Evolutionary conservation across 2,888 invertebrate genomes (phyloP).

Genomic region (Gari tellinella): DNA sequence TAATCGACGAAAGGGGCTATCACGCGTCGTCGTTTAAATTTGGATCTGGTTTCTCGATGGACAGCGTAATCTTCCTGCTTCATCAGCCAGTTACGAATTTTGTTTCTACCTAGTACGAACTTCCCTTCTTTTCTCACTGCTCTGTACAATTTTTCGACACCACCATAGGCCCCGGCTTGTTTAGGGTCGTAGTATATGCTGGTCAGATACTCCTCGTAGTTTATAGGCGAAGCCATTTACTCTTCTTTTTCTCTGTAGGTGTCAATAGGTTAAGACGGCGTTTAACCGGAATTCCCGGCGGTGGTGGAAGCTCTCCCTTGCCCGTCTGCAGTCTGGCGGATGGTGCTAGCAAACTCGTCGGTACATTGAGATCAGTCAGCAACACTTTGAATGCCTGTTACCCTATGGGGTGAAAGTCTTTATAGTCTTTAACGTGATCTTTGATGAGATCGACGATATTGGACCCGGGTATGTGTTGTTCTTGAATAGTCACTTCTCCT

Average conservation of each 20-base stretch:
- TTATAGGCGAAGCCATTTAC: conserved; percentile 43
- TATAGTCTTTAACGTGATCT: conserved; percentile 16
- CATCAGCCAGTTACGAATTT: conserved; percentile 50
- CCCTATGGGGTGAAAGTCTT: conserved; percentile 14
- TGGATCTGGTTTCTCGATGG: conserved; percentile 31
- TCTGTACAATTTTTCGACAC: conserved; percentile 55
- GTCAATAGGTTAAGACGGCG: neutral
- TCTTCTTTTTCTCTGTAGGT: conserved; percentile 8
- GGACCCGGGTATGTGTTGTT: conserved; percentile 3
- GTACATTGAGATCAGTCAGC: conserved; percentile 6
- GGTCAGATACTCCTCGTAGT: conserved; percentile 29
- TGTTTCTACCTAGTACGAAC: conserved; percentile 31
- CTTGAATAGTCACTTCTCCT: conserved; percentile 12
- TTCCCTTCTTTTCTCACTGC: conserved; percentile 51
- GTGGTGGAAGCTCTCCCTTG: neutral
- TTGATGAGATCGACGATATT: conserved; percentile 18
- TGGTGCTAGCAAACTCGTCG: conserved; percentile 1
- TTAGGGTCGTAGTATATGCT: conserved; percentile 56
- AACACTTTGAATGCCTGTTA: conserved; percentile 10
- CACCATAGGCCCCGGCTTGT: conserved; percentile 46
- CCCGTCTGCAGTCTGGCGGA: conserved; percentile 10
- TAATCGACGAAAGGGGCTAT: conserved; percentile 42
- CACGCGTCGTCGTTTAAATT: conserved; percentile 31
- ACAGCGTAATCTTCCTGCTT: conserved; percentile 49
- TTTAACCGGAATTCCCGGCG: conserved; percentile 19